A percentile compares a stretch with the other conserved stretches of the same genome.
Evolutionary conservation across 64 coral and sea anemone genomes (phyloP).

Genomic region (Montipora sp.): DNA sequence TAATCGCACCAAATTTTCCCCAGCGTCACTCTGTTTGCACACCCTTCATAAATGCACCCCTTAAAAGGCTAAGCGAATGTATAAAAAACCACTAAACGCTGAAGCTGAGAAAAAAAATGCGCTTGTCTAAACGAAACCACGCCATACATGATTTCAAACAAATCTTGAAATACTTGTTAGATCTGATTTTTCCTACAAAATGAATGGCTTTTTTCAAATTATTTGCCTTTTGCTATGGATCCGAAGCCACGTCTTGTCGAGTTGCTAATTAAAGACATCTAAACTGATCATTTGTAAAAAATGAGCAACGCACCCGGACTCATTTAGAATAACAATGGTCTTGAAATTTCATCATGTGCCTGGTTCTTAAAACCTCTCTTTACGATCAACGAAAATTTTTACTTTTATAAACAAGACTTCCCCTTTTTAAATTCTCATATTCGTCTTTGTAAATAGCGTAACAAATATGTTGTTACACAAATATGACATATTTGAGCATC

Average conservation of each 20-base stretch:
- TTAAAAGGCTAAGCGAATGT: conserved; percentile 17
- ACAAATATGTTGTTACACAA: conserved; percentile 24
- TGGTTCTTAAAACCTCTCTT: too few relatives aligned
- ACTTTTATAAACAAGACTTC: background rate
- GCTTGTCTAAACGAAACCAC: background rate
- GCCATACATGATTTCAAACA: background rate
- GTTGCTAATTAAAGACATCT: conserved; percentile 36
- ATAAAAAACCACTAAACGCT: background rate
- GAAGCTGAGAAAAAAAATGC: background rate
- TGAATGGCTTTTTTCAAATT: background rate
- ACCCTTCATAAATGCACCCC: conserved; percentile 63
- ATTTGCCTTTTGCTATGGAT: background rate
- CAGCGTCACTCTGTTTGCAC: conserved; percentile 75
- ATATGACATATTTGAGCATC: conserved; percentile 35
- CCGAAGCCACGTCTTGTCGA: conserved; percentile 25
- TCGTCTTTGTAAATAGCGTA: conserved; percentile 9
- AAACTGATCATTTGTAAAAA: background rate
- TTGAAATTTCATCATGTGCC: too few relatives aligned
- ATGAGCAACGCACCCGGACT: background rate
- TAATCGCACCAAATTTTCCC: conserved; percentile 60
- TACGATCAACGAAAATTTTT: too few relatives aligned
- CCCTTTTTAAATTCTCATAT: background rate
- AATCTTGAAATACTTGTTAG: background rate
- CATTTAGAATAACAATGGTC: conserved; percentile 11
- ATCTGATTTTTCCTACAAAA: conserved; percentile 9